A percentile compares a stretch with the other conserved stretches of the same genome.
These are phyloP conservation scores for Cephalopholis sonnerati DNA, from an alignment of 2,113 vertebrate species.

Conservation along the genomic window DNA sequence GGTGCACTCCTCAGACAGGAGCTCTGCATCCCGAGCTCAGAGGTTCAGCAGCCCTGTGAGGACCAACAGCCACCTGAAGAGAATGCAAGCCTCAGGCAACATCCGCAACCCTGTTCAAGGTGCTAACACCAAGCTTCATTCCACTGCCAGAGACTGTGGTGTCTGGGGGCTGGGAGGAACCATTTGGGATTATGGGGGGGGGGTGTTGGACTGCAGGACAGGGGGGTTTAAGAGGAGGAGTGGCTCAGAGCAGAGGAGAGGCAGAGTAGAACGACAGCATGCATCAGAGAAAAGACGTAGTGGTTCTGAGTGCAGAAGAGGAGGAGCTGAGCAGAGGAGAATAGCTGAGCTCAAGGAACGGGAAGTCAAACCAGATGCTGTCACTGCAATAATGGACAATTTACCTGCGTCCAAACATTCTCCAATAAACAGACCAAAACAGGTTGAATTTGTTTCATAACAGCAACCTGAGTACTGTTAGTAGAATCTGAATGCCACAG, in stretches of 20 bases:
- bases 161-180: background rate
- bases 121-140: slow-evolving; percentile 24
- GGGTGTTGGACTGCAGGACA: slow-evolving; percentile 27
- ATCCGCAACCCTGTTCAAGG: slow-evolving; percentile 72
- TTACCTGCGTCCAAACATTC: slow-evolving; percentile 55
- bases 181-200: background rate
- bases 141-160: slow-evolving; percentile 9
- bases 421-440: slow-evolving; percentile 52
- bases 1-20: slow-evolving; percentile 35
- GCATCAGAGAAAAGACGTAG: slow-evolving; percentile 54
- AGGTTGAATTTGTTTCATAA: slow-evolving; percentile 78
- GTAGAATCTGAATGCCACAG: background rate
- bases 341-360: slow-evolving; percentile 1
- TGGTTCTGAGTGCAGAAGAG: slow-evolving; percentile 66
- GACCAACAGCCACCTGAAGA: slow-evolving; percentile 72
- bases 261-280: background rate
- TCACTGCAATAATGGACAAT: slow-evolving; percentile 61
- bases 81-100: slow-evolving; percentile 84
- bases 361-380: slow-evolving; percentile 66
- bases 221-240: slow-evolving; percentile 49
- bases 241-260: slow-evolving; percentile 65
- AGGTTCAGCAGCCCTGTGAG: slow-evolving; percentile 61
- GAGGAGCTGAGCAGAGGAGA: slow-evolving; percentile 43
- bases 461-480: background rate
- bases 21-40: slow-evolving; percentile 2